Evolutionary conservation across 2,797 vertebrate genomes (phyloP), one percentile per base, ranked within the genome.

Genomic region (Acrossocheilus wenchowensis): DNA sequence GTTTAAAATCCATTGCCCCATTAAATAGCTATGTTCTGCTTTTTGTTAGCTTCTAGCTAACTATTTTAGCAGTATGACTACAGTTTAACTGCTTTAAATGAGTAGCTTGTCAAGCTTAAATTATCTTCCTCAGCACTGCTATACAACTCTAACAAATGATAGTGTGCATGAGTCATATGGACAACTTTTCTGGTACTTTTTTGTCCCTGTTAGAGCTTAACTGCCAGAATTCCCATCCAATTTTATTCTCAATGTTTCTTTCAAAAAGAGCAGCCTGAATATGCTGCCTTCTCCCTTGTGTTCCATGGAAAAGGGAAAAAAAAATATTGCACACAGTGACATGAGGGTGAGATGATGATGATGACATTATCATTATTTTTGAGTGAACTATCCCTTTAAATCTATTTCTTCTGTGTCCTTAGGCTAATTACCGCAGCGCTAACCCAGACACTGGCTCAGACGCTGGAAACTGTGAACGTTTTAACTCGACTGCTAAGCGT

Each of bases 381-480:
- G n/a, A 19, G 50, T 57, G 54, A 78, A 26, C 77, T 60, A 60
- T 17, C 54, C 36, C 52, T 78, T 78, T 78, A 45, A 41, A 30
- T 11, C 83, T 23, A 39, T 83, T 17, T 78, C n/a, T 30, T 52
- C 10, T 19, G 48, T 52, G n/a, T 84, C 80, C 60, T 71, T n/a
- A 75, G 86, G 80, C 57, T 43, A 62, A 72, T 77, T 73, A 21
- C n/a, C 23, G 26, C 72, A 72, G 71, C 3, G 6, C 10, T 82
- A 52, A 45, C 79, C 34, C 62, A 15, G 84, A 74, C 78, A n/a
- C 36, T 43, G 71, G 11, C 54, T 84, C 52, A 39, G 48, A 21
- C 9, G 26, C 19, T 26, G 15, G 52, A 73, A 88, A 87, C 72
- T n/a, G 84, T 62, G 84, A 75, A 80, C 48, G 23, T 50, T 82